Percentiles rank a stretch among this genome's conserved stretches.
phyloP scores from a whole-genome alignment of 2,797 vertebrate genomes.

The Octomys mimax region DNA sequence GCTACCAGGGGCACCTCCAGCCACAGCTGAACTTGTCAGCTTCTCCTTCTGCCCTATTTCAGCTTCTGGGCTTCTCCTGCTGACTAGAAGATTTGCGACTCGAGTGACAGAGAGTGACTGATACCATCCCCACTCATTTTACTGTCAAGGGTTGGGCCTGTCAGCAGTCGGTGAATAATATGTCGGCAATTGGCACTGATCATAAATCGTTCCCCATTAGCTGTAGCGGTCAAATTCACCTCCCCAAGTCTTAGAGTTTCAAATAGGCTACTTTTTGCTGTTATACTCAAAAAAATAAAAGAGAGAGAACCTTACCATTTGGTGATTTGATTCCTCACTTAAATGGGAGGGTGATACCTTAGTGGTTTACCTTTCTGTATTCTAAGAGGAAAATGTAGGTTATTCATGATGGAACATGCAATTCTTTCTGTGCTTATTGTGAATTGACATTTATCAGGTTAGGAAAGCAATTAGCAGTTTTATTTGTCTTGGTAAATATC shows the following conservation, averaged over 20 bases:
- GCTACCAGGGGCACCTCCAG: background rate
- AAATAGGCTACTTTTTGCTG: background rate
- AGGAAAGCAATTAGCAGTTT: constrained; percentile 60
- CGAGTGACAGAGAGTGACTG: constrained; percentile 73
- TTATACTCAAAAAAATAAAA: background rate
- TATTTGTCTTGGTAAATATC: constrained; percentile 38
- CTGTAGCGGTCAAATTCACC: constrained; percentile 14
- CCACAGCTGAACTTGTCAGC: background rate
- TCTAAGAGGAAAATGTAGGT: background rate
- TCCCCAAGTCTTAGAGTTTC: background rate
- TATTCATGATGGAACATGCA: background rate
- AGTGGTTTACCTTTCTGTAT: constrained; percentile 13
- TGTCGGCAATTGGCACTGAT: background rate
- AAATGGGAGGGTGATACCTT: background rate
- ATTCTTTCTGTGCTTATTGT: background rate
- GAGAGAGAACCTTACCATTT: background rate
- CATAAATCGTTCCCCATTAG: constrained; percentile 67
- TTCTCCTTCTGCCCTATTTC: background rate
- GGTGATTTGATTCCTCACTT: constrained; percentile 38
- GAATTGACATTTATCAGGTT: constrained; percentile 43
- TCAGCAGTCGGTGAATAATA: constrained; percentile 70
- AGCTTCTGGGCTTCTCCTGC: constrained; percentile 34
- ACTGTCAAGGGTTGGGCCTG: constrained; percentile 70
- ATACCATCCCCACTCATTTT: constrained; percentile 70
- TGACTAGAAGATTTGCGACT: constrained; percentile 79